These are phyloP conservation scores for Hafferia zeledoni DNA, from an alignment of 2,797 vertebrate genomes.

Conservation along the genomic window DNA sequence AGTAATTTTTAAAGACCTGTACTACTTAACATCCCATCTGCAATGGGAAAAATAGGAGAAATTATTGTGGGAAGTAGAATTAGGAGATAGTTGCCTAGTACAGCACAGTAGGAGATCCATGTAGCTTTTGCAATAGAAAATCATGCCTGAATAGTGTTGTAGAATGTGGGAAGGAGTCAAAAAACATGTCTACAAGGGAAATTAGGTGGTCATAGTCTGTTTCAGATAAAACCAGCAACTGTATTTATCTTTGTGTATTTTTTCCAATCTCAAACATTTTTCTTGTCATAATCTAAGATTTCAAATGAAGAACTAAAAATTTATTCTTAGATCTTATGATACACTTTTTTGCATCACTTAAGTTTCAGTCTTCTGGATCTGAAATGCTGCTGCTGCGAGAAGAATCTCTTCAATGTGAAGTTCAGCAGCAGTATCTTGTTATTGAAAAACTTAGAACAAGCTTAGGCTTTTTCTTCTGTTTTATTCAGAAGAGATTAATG, in stretches of 20 bases:
- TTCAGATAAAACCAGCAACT: not conserved
- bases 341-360: not conserved
- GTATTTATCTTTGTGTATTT: not conserved
- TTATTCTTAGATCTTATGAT: not conserved
- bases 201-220: not conserved
- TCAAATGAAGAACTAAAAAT: not conserved
- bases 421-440: not conserved
- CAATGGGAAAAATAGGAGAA: not conserved
- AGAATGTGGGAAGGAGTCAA: not conserved
- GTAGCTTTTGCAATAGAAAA: not conserved
- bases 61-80: not conserved
- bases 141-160: not conserved
- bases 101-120: not conserved
- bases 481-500: not conserved
- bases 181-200: not conserved
- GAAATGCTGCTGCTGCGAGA: not conserved
- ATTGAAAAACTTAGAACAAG: not conserved
- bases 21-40: not conserved
- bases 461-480: not conserved
- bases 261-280: not conserved
- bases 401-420: not conserved
- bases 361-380: not conserved
- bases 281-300: not conserved
- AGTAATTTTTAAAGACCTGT: not conserved
- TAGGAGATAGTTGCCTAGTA: not conserved